Evolutionary conservation across 1,140 invertebrate species (phyloP), one percentile per base, ranked within the genome.

Genomic region (Amphibalanus amphitrite): DNA sequence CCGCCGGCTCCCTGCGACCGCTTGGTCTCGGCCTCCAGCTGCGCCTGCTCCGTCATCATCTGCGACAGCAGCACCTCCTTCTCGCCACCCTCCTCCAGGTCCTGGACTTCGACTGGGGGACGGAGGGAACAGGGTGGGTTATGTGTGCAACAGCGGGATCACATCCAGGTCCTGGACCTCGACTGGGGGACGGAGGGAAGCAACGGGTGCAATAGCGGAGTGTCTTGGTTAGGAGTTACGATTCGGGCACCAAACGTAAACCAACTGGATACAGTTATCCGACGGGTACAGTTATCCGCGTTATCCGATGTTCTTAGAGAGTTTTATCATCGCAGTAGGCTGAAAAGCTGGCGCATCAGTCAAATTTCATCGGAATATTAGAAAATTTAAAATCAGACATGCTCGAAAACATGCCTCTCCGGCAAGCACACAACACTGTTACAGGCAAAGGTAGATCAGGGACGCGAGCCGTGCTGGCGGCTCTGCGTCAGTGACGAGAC

Each of bases 101-200:
- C 79, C 72, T 82, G 78, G 65, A 79, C 77, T 76, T 83, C 76
- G 65, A 75, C 75, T 76, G 47, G 15, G 33, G 33, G 33, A 4
- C 4, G 15, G 33, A 38, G 15, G 15, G n/a, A n/a, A n/a, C n/a
- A 85, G 10, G 89, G 79, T 29, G 96, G 82, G 77, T 96, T 92
- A 76, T 93, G 93, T 79, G 78, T 92, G 90, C 6, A 93, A 79
- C 20, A 93, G 77, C 0, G 91, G 90, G 76, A 93, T 86, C 74
- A 82, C 81, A 72, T 83, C 81, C 69, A 82, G 76, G 72, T 80
- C 79, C 71, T 82, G 77, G 65, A 79, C 77, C 76, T 83, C 76
- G 69, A 75, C 74, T 76, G n/a, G n/a, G n/a, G n/a, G n/a, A n/a
- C n/a, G n/a, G n/a, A n/a, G n/a, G n/a, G n/a, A n/a, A n/a, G n/a